phyloP scores from a whole-genome alignment of 1,140 invertebrate species.

The Atta cephalotes region DNA sequence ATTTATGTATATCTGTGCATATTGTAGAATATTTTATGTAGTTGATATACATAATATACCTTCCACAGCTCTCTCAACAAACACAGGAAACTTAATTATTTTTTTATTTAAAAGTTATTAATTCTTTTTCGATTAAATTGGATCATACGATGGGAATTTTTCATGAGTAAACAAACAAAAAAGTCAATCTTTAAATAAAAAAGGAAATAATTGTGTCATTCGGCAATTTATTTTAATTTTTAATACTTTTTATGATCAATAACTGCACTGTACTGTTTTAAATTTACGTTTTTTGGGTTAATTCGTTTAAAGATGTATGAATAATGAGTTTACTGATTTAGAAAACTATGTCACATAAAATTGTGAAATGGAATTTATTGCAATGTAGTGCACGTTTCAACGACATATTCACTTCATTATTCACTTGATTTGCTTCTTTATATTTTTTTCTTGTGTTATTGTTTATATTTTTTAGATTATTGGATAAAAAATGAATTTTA shows the following conservation, averaged over 20 bases:
- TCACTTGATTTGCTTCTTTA: neutral
- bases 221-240: neutral
- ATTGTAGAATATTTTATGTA: neutral
- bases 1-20: neutral
- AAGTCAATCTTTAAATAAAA: neutral
- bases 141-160: neutral
- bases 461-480: neutral
- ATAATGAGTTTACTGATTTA: neutral
- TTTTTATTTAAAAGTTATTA: conserved; percentile 19
- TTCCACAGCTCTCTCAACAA: neutral
- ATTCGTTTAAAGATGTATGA: neutral
- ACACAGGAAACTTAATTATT: neutral
- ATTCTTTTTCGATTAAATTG: neutral
- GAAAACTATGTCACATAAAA: neutral
- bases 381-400: neutral
- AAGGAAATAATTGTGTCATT: neutral
- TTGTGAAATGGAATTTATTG: neutral
- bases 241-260: neutral
- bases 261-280: neutral
- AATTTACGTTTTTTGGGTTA: neutral
- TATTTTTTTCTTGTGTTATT: neutral
- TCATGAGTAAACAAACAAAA: neutral
- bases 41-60: neutral
- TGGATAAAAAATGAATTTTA: neutral
- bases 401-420: neutral